Conservation (phyloP, 2,888 invertebrate species). For the Tetragnatha montana region DNA sequence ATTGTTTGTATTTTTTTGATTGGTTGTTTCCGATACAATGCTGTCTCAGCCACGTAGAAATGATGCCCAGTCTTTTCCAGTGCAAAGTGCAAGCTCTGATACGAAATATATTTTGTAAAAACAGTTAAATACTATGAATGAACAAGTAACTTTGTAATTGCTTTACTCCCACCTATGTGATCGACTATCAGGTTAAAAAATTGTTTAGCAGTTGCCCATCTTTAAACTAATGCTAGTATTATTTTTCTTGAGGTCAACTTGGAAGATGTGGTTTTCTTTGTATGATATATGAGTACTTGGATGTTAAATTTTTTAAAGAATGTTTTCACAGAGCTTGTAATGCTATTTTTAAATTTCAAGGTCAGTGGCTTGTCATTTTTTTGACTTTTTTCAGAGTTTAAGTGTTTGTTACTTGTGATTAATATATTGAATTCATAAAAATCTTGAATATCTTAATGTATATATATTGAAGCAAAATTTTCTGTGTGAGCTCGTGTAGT, state of each 20-base stretch:
- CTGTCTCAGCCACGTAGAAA: conserved; percentile 31
- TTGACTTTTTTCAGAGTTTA: conserved; percentile 65
- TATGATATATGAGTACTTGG: neutral
- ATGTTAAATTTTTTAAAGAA: conserved; percentile 1
- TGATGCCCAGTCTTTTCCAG: conserved; percentile 14
- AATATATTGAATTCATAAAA: conserved; percentile 55
- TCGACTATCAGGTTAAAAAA: neutral
- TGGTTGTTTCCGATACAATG: conserved; percentile 17
- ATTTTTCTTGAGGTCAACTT: neutral
- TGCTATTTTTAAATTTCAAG: conserved; percentile 40
- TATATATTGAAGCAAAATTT: conserved; percentile 52
- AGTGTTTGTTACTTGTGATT: conserved; percentile 55
- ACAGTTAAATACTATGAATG: conserved; percentile 17
- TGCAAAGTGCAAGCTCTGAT: conserved; percentile 13
- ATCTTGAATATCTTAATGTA: conserved; percentile 45
- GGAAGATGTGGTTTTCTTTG: neutral
- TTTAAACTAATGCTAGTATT: neutral
- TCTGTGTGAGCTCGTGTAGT: conserved; percentile 61
- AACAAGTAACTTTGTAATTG: conserved; percentile 4
- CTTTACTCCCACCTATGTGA: neutral
- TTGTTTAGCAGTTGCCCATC: neutral
- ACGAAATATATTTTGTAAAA: conserved; percentile 37
- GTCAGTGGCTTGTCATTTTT: conserved; percentile 52
- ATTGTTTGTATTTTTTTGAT: conserved; percentile 35
- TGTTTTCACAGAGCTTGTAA: conserved; percentile 33